A percentile compares a stretch with the other conserved stretches of the same genome.
Conservation (phyloP, 2,797 vertebrate species). For the Sebastes taczanowskii region DNA sequence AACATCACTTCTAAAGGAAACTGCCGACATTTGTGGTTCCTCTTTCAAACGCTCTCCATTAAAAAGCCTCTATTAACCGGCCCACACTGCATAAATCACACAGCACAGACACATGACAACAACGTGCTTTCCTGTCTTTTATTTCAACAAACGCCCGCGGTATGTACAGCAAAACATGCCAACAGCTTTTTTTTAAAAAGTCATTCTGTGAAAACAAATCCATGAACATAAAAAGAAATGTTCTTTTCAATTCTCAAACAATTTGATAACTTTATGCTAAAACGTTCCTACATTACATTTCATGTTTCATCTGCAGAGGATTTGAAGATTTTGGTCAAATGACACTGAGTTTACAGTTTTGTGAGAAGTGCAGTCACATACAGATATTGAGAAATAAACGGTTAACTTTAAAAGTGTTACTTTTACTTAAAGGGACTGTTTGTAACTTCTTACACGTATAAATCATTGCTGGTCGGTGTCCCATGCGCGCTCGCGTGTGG, state of each 20-base stretch:
- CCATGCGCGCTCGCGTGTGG: no score
- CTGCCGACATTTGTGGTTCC: constrained; percentile 63
- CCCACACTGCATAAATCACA: constrained; percentile 54
- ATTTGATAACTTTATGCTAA: neutral
- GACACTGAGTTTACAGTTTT: neutral
- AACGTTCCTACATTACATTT: neutral
- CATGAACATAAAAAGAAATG: neutral
- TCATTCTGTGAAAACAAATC: neutral
- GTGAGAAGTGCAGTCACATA: neutral
- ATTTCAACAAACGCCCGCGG: constrained; percentile 29
- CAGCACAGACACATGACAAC: constrained; percentile 42
- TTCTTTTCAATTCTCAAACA: neutral
- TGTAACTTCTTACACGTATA: no score
- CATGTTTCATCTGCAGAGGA: neutral
- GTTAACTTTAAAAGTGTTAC: no score
- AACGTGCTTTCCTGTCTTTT: constrained; percentile 43
- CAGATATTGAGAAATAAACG: no score
- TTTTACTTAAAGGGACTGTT: no score
- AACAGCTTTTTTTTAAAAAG: neutral
- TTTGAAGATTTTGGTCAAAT: neutral
- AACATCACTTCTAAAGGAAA: constrained; percentile 70
- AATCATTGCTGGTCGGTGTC: no score
- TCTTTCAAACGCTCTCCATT: constrained; percentile 65
- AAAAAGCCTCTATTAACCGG: constrained; percentile 47
- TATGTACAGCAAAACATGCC: constrained; percentile 14